phyloP scores from a whole-genome alignment of 2,888 invertebrate species.

The Tinea pellionella region DNA sequence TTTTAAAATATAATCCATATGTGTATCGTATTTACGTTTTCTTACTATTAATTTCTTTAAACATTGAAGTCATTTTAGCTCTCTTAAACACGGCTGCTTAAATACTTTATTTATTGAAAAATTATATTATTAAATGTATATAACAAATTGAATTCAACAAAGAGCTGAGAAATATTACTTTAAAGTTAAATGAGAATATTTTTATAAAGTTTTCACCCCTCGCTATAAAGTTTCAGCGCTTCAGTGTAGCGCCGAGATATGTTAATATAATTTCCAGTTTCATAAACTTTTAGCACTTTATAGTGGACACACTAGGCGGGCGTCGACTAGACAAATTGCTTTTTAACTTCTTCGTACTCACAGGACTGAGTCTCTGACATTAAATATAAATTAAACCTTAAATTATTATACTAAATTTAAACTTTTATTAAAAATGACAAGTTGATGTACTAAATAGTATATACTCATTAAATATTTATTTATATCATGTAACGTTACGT shows the following conservation, averaged over 20 bases:
- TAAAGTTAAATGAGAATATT: too few relatives aligned
- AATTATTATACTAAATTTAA: neutral
- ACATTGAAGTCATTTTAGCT: too few relatives aligned
- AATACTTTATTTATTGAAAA: too few relatives aligned
- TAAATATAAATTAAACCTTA: neutral
- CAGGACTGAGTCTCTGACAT: neutral
- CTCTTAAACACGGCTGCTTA: too few relatives aligned
- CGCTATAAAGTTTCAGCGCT: neutral
- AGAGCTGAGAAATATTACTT: conserved; percentile 4
- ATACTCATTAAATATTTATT: too few relatives aligned
- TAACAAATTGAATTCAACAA: neutral
- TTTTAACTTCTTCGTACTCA: conserved; percentile 4
- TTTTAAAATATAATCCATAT: too few relatives aligned
- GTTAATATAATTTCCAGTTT: neutral
- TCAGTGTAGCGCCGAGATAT: neutral
- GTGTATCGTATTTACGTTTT: too few relatives aligned
- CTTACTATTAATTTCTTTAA: too few relatives aligned
- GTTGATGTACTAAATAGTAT: too few relatives aligned
- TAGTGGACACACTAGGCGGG: neutral
- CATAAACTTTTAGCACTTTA: neutral
- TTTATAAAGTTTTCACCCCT: neutral
- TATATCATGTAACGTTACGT: too few relatives aligned
- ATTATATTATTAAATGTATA: neutral
- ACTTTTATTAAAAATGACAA: too few relatives aligned
- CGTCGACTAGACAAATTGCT: conserved; percentile 11